Evolutionary conservation across 64 coral and sea anemone species (phyloP).

Genomic region (Acropora yongei): DNA sequence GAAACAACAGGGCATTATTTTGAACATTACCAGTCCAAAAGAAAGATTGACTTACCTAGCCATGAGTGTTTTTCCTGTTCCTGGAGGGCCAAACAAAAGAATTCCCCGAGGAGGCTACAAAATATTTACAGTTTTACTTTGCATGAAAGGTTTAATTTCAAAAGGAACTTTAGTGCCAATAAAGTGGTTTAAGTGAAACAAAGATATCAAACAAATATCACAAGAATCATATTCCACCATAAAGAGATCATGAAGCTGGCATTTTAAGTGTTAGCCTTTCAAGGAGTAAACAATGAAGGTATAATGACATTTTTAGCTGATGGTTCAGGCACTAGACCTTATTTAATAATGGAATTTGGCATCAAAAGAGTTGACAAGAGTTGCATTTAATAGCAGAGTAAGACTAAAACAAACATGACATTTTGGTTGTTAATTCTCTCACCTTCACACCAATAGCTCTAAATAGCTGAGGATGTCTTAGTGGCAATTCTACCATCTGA

Average conservation of each 20-base stretch:
- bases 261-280: too few species aligned
- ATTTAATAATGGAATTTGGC: too few species aligned
- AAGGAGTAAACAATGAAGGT: too few species aligned
- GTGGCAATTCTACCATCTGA: conserved; percentile 96
- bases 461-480: conserved; percentile 95
- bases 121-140: background rate
- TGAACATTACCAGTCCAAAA: background rate
- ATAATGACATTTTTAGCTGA: too few species aligned
- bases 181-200: background rate
- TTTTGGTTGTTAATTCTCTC: background rate
- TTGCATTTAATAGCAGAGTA: too few species aligned
- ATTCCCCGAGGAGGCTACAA: conserved; percentile 97
- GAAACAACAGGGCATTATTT: background rate
- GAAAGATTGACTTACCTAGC: conserved; percentile 58
- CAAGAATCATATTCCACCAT: too few species aligned
- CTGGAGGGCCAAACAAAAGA: conserved; percentile 91
- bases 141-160: background rate
- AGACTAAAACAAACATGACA: too few species aligned
- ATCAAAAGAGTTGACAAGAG: too few species aligned
- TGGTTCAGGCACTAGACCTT: too few species aligned
- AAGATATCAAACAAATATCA: too few species aligned
- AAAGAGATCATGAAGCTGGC: too few species aligned
- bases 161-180: too few species aligned
- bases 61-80: conserved; percentile 95
- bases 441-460: conserved; percentile 99